Evolutionary conservation across 2,797 vertebrate species (phyloP).

Genomic region (Apogon hyalosoma): DNA sequence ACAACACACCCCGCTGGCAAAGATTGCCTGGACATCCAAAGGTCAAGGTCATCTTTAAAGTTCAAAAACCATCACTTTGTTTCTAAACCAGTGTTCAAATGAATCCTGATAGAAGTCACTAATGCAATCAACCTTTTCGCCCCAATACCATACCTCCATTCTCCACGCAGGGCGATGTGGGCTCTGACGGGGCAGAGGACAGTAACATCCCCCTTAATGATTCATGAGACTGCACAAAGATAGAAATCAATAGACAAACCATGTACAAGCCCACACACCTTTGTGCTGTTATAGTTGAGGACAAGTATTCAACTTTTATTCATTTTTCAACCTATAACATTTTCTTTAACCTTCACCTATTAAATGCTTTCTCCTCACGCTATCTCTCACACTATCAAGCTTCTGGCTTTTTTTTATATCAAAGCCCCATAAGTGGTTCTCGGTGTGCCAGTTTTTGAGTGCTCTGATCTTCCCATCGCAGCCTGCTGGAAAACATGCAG

Average conservation of each 20-base stretch:
- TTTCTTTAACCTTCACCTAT: slow-evolving; percentile 55
- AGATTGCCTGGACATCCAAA: slow-evolving; percentile 59
- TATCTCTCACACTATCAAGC: slow-evolving; percentile 39
- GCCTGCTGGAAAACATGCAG: slow-evolving; percentile 10
- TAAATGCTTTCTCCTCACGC: slow-evolving; percentile 50
- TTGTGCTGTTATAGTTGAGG: slow-evolving; percentile 26
- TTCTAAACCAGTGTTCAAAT: slow-evolving; percentile 72
- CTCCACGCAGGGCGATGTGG: slow-evolving; percentile 35
- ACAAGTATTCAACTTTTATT: slow-evolving; percentile 59
- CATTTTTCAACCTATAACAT: slow-evolving; percentile 43
- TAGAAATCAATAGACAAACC: slow-evolving; percentile 66
- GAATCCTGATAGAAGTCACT: slow-evolving; percentile 78
- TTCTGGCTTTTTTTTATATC: slow-evolving; percentile 27
- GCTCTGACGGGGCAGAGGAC: slow-evolving; percentile 63
- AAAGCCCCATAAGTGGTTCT: slow-evolving; percentile 50
- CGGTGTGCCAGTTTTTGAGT: slow-evolving; percentile 53
- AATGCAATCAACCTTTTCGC: slow-evolving; percentile 78
- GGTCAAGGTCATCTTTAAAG: slow-evolving; percentile 70
- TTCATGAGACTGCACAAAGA: slow-evolving; percentile 51
- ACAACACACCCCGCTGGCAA: slow-evolving; percentile 21
- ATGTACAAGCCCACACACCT: slow-evolving; percentile 3
- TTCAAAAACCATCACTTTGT: slow-evolving; percentile 77
- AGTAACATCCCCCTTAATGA: slow-evolving; percentile 43
- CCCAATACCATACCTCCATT: slow-evolving; percentile 67
- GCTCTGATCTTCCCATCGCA: slow-evolving; percentile 52